Conservation (phyloP, 2,888 invertebrate species). For the Leptinotarsa peninsularis region DNA sequence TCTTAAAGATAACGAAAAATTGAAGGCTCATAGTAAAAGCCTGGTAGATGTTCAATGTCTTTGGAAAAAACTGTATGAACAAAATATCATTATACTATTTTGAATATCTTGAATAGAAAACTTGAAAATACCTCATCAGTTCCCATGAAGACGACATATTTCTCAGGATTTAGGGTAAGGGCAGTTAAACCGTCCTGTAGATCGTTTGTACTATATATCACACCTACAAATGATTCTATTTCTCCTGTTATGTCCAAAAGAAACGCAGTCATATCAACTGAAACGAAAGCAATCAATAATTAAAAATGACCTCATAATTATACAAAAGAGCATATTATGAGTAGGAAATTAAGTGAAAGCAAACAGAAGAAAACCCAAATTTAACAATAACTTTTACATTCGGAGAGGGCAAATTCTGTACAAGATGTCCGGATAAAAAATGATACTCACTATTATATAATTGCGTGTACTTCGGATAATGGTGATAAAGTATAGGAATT, state of each 20-base stretch:
- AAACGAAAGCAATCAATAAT: conserved; percentile 43
- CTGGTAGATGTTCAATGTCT: too few relatives aligned
- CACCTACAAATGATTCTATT: conserved; percentile 62
- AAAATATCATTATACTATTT: background rate
- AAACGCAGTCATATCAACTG: conserved; percentile 62
- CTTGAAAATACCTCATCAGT: conserved; percentile 58
- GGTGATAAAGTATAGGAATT: conserved; percentile 85
- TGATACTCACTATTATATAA: conserved; percentile 75
- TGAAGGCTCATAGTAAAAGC: too few relatives aligned
- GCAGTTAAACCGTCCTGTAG: conserved; percentile 59
- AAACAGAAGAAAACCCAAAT: too few relatives aligned
- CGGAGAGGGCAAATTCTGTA: too few relatives aligned
- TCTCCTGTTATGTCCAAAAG: conserved; percentile 62
- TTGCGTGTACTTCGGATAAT: conserved; percentile 80
- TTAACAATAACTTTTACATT: too few relatives aligned
- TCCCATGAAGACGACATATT: conserved; percentile 61
- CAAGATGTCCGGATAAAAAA: background rate
- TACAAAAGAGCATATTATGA: too few relatives aligned
- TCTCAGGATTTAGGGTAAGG: conserved; percentile 58
- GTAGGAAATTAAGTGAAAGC: too few relatives aligned
- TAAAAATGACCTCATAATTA: background rate
- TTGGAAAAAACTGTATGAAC: too few relatives aligned
- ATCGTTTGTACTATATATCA: conserved; percentile 61
- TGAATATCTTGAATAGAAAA: background rate
- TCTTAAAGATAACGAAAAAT: too few relatives aligned